phyloP scores from a whole-genome alignment of 2,797 vertebrate species.

The Mus minutoides region DNA sequence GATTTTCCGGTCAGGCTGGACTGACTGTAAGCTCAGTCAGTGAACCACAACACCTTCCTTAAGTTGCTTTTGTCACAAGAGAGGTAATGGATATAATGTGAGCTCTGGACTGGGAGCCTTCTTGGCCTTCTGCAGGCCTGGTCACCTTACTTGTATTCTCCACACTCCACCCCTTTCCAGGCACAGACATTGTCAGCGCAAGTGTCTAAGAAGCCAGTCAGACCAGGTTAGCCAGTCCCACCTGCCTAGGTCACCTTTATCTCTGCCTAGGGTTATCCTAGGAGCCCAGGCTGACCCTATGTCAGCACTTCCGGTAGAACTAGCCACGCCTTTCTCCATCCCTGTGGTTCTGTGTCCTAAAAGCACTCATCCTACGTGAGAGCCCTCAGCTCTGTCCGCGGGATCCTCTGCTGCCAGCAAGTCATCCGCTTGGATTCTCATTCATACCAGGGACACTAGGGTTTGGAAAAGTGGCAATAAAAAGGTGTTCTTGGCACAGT shows the following conservation, averaged over 20 bases:
- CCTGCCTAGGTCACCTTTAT: too few relatives aligned
- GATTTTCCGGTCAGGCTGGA: background rate
- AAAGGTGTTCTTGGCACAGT: background rate
- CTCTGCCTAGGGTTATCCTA: background rate
- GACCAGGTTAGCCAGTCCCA: background rate
- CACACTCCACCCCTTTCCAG: background rate
- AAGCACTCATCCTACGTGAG: background rate
- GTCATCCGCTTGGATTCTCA: background rate
- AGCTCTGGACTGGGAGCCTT: background rate
- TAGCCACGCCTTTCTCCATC: too few relatives aligned
- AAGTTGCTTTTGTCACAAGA: background rate
- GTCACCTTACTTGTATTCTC: background rate
- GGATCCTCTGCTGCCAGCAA: too few relatives aligned
- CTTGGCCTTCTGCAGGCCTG: background rate
- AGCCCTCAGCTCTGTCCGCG: fast-evolving
- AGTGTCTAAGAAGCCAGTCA: background rate
- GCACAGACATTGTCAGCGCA: background rate
- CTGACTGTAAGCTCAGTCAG: background rate
- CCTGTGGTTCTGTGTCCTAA: background rate
- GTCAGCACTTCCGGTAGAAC: background rate
- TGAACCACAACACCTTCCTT: background rate
- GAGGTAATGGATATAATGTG: background rate
- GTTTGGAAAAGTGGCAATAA: background rate
- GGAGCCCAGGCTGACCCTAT: background rate
- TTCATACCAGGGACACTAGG: background rate